Base-by-base conservation (phyloP, 2,113 vertebrate species). In the Hemiscyllium ocellatum region DNA sequence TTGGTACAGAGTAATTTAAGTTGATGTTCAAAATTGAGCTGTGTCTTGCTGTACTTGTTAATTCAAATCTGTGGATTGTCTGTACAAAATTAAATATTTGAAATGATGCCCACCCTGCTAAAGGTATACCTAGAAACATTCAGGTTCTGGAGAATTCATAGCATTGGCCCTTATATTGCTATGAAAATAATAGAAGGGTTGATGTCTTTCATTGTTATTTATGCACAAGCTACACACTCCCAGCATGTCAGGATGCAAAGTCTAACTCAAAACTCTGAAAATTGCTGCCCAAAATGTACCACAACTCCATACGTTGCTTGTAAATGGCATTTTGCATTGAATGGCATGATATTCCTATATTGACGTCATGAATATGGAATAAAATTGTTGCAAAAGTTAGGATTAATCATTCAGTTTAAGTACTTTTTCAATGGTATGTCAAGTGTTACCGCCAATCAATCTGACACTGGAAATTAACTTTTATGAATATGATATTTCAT, bases 1-100 rank as follows among this genome's bases (percentile, higher is more conserved):
- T 93, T n/a, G 22, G 33, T 65, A 42, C 65, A 93, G 65, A 20
- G 2, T 66, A 93, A 93, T n/a, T 68, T 19, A 65, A 91, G n/a
- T 66, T 86, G 86, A 29, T 56, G 20, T 24, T 29, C 50, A 52
- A 90, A 90, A 90, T 33, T 33, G 56, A 61, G 87, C 15, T 90
- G 33, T 33, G 37, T 37, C 61, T 93, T 37, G 52, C 29, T 66
- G 33, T 19, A 66, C 24, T 66, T 65, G 90, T 37, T 93, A 93
- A 93, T 93, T 61, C 26, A 93, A 26, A 33, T 90, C 50, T 52
- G 87, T 22, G 52, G 87, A n/a, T 90, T 90, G 87, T n/a, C 87
- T n/a, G 12, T 90, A 52, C 56, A 61, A 17, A 61, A 8, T 29
- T 90, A 47, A 72, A 47, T 42, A 86, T 90, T 90, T 19, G 50